Evolutionary conservation across 2,113 vertebrate species (phyloP), one percentile per base, ranked within the genome.

Genomic region (Tragelaphus buxtoni): DNA sequence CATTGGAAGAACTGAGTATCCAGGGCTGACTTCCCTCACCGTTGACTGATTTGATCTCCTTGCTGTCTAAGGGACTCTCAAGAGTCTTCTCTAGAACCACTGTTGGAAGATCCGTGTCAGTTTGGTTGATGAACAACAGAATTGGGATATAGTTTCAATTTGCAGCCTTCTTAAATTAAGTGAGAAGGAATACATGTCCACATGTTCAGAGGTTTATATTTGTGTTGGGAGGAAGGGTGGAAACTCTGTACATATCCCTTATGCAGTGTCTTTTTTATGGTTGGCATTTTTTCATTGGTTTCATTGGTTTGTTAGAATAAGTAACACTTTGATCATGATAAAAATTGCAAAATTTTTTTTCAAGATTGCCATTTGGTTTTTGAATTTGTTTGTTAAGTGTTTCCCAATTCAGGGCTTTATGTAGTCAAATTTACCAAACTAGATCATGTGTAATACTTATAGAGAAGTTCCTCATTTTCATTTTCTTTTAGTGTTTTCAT

Each of bases 131-230:
- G 47, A 63, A 16, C 2, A 26, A 8, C 47, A 51, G 28, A 10
- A 74, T 26, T 17, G 0, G 1, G 11, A 5, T 7, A 39, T 7
- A 12, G 0, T 32, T 63, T 32, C 32, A 18, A 20, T 30, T 5
- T 8, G 22, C 42, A 35, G 5, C 16, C 3, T 14, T 58, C 63
- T 58, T 17, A 69, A 49, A 22, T 3, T 39, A 49, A 58, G 20
- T 1, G 22, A 24, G 28, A 24, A 77, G 13, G 22, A 60, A 2
- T 49, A 22, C 4, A 7, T 28, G 24, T 28, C 22, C 35, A 56
- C 17, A 30, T 53, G 77, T 60, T 51, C 22, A 12, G 61, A 14
- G 88, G 82, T 5, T 7, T 22, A 14, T n/a, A 14, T 28, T 47
- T 76, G 10, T 60, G 24, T 12, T 7, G 6, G 45, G 6, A 49